These are phyloP conservation scores for Protonibea diacanthus DNA, from an alignment of 2,797 vertebrate species.

Conservation along the genomic window DNA sequence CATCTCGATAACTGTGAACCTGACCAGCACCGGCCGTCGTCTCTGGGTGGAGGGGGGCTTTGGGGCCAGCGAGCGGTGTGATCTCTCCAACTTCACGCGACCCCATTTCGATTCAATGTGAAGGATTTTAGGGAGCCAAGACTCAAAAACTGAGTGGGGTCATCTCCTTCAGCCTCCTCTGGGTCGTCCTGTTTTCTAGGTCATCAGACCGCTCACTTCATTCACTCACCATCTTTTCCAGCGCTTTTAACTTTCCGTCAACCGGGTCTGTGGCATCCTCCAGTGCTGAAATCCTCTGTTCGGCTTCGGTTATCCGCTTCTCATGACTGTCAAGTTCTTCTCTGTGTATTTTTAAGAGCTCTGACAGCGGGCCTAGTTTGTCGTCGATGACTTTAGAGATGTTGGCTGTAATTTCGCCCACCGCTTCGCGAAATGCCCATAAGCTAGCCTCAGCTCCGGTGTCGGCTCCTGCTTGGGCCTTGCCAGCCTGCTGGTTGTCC, in stretches of 20 bases:
- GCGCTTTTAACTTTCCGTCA: neutral
- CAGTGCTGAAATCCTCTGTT: neutral
- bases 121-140: neutral
- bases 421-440: neutral
- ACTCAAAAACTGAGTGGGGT: slow-evolving; percentile 7
- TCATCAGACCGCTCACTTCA: neutral
- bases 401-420: neutral
- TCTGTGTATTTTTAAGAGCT: neutral
- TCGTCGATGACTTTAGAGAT: neutral
- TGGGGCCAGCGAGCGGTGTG: neutral
- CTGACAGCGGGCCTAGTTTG: neutral
- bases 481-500: neutral
- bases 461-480: neutral
- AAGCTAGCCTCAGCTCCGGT: neutral
- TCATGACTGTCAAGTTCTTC: neutral
- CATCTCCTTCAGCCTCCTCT: neutral
- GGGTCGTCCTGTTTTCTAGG: neutral
- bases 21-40: neutral
- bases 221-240: slow-evolving; percentile 6
- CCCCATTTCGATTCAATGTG: neutral
- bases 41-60: neutral
- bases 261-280: neutral
- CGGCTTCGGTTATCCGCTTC: neutral
- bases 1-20: neutral
- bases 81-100: neutral